Base-by-base conservation (phyloP, 2,888 invertebrate genomes). In the Epinotia bilunana region DNA sequence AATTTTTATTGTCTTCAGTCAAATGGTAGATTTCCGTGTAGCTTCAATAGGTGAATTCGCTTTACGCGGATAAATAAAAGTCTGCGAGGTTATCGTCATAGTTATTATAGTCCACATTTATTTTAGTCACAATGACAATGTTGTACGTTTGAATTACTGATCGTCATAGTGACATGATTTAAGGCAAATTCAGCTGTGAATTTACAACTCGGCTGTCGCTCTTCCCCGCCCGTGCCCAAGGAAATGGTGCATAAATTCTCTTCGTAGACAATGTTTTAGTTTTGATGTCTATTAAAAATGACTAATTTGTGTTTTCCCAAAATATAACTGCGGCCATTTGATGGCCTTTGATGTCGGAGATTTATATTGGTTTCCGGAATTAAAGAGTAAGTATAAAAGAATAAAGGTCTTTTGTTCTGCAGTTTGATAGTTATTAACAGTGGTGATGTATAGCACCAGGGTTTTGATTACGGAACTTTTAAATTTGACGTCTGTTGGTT, bases 261-360 rank as follows among this genome's bases (percentile, higher is more conserved):
- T 64, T 39, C 70, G 70, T 60, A 71, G 70, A 74, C 74, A 74
- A 65, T 74, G 70, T 74, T 74, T 61, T 39, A 74, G 62, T 74
- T 61, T 60, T 65, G 73, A 73, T 73, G 70, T 71, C 74, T 71
- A 71, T 74, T 74, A 74, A 74, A 75, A 67, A 75, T 75, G 72
- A 72, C 72, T 67, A 75, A 72, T 75, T 67, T 61, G 71, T 75
- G 72, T 75, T 72, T 53, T 67, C 62, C 57, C 72, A 49, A 75
- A 72, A 72, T 75, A 75, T 57, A 75, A 67, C 75, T 33, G 55
- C 18, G 18, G 7, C 65, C 0, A 72, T 72, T 67, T 72, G 74
- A 64, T 55, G 58, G 23, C n/a, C 57, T 75, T 71, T 67, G 75
- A 75, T 75, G 75, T 75, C 62, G 49, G 12, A 33, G 53, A 75